Base-by-base conservation (phyloP, 2,797 vertebrate genomes). In the Discoglossus pictus region DNA sequence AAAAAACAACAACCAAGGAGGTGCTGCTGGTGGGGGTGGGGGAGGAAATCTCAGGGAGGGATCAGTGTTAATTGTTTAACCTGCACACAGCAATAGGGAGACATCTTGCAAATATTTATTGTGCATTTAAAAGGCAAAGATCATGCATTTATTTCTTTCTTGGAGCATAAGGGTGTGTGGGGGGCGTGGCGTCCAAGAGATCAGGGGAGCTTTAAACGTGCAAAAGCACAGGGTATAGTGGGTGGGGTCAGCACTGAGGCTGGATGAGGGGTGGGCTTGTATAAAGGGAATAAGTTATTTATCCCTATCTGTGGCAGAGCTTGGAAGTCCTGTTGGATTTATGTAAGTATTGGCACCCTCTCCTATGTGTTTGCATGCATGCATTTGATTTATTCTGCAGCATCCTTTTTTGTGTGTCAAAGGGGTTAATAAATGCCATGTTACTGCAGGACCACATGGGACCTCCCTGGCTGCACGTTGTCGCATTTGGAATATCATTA, bases 221-320 rank as follows among this genome's bases (percentile, higher is more conserved):
- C 11, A 0, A 35, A 69, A 74, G 73, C 54, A 44, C 65, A 10
- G 39, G 7, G 17, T 48, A 20, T 44, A 48, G 9, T 24, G 67
- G 21, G 72, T 61, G 56, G 72, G 27, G 75, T 53, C 76, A 62
- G 31, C 56, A 66, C 39, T 2, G 25, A 47, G 47, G 66, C 24
- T 31, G 36, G 23, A 42, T 20, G 24, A 34, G 18, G 36, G 38
- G 55, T 12, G 54, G 35, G 20, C 23, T 23, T 40, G 39, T 39
- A 44, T 35, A 24, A 47, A 54, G 24, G 48, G 27, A 51, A 60
- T 21, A 68, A 68, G 46, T 68, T 60, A 8, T 31, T 17, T 50
- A 2, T 59, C 7, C 6, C 24, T 36, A 12, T 55, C 27, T 31
- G n/a, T 31, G 4, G 4, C 27, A 31, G 27, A 31, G 27, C 4